Evolutionary conservation across 2,888 invertebrate species (phyloP).

Genomic region (Cryptus armator): DNA sequence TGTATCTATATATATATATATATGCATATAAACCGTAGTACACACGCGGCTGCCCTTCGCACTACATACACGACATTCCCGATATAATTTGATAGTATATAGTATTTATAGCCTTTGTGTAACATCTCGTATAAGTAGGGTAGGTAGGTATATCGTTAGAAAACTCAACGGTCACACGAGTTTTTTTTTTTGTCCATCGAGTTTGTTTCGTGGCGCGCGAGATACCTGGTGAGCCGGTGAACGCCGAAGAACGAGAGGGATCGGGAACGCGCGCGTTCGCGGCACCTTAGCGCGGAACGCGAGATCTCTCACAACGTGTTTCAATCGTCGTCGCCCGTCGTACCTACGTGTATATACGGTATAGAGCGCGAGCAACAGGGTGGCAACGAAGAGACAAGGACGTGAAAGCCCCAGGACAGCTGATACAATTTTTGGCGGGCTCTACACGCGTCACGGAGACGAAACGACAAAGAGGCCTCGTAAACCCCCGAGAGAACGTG

Average conservation of each 20-base stretch:
- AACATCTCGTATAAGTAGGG: constrained; percentile 64
- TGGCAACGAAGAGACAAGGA: constrained; percentile 40
- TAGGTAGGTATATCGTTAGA: constrained; percentile 62
- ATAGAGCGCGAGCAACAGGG: constrained; percentile 43
- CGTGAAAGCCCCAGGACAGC: constrained; percentile 80
- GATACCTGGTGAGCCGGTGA: constrained; percentile 44
- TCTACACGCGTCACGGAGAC: constrained; percentile 68
- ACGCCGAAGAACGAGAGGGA: constrained; percentile 12
- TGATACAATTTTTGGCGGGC: constrained; percentile 84
- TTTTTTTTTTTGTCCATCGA: constrained; percentile 47
- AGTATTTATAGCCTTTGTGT: constrained; percentile 63
- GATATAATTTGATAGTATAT: constrained; percentile 61
- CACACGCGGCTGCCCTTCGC: constrained; percentile 34
- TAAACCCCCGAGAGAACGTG: constrained; percentile 34
- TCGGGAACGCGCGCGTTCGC: neutral
- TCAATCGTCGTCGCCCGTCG: constrained; percentile 6
- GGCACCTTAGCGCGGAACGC: constrained; percentile 21
- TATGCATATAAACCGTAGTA: neutral
- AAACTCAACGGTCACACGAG: constrained; percentile 67
- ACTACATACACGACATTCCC: constrained; percentile 16
- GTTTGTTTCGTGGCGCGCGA: constrained; percentile 44
- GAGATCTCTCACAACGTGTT: constrained; percentile 42
- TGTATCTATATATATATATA: too few relatives aligned
- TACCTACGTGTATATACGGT: constrained; percentile 4
- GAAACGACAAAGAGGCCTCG: constrained; percentile 66